Conservation (phyloP, 2,113 vertebrate species). For the Cyprinodon brontotheroides region DNA sequence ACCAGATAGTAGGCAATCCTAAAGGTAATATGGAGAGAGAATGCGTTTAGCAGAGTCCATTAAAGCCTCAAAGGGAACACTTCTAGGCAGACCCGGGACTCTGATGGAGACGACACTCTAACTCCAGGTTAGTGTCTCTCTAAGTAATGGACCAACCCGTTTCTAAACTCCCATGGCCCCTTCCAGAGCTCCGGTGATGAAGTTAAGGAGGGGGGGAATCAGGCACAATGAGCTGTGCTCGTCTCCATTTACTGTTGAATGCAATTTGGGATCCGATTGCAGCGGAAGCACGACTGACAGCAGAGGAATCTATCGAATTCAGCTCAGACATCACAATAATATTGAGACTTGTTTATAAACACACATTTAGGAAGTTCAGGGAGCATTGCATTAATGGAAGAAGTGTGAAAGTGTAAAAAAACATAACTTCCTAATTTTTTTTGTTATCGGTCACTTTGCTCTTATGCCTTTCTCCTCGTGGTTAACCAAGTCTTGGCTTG, state of each 20-base stretch:
- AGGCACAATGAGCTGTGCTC: slow-evolving; percentile 42
- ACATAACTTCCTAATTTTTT: slow-evolving; percentile 27
- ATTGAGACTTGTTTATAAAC: slow-evolving; percentile 80
- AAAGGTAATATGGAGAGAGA: slow-evolving; percentile 73
- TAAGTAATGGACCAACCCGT: slow-evolving; percentile 75
- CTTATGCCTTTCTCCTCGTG: slow-evolving; percentile 55
- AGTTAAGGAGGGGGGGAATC: slow-evolving; percentile 67
- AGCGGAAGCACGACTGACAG: slow-evolving; percentile 73
- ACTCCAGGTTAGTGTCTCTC: slow-evolving; percentile 68
- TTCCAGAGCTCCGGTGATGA: slow-evolving; percentile 66
- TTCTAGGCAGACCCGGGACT: slow-evolving; percentile 61
- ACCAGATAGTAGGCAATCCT: slow-evolving; percentile 69
- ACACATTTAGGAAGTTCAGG: slow-evolving; percentile 58
- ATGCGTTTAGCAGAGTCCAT: slow-evolving; percentile 80
- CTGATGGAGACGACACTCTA: slow-evolving; percentile 71
- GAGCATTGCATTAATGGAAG: slow-evolving; percentile 5
- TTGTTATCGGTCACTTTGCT: slow-evolving; percentile 51
- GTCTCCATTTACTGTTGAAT: slow-evolving; percentile 74
- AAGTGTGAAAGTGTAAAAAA: slow-evolving; percentile 21
- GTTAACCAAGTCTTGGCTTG: slow-evolving; percentile 70
- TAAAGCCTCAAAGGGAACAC: slow-evolving; percentile 73
- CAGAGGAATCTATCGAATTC: slow-evolving; percentile 77
- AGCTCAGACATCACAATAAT: slow-evolving; percentile 78
- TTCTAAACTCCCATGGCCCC: slow-evolving; percentile 72
- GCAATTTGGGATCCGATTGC: slow-evolving; percentile 75